Conservation (phyloP, 2,797 vertebrate species). For the Melanotaenia boesemani region DNA sequence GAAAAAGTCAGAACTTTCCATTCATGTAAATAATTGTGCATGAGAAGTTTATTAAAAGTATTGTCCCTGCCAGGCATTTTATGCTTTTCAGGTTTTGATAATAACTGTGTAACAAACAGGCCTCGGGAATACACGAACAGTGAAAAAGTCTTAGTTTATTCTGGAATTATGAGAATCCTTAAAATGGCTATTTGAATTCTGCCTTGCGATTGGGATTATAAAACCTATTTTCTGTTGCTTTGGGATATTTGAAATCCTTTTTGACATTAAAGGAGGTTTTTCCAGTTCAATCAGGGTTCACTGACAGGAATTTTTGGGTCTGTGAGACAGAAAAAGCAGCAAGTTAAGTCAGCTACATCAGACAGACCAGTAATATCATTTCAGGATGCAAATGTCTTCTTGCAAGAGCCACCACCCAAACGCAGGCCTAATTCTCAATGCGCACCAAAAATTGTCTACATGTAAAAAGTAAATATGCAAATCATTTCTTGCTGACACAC, state of each 20-base stretch:
- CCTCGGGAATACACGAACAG: constrained; percentile 31
- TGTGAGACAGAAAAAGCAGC: constrained; percentile 47
- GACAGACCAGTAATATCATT: constrained; percentile 40
- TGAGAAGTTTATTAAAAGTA: constrained; percentile 32
- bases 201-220: constrained; percentile 67
- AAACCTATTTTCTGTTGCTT: constrained; percentile 71
- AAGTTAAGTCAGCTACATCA: constrained; percentile 49
- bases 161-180: constrained; percentile 33
- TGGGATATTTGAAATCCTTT: constrained; percentile 72
- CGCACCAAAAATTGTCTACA: neutral
- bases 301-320: constrained; percentile 49
- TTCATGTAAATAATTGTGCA: constrained; percentile 12
- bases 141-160: constrained; percentile 16
- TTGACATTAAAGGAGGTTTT: constrained; percentile 55
- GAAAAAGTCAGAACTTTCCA: constrained; percentile 20
- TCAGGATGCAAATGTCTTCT: constrained; percentile 60
- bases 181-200: constrained; percentile 60
- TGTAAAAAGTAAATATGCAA: neutral
- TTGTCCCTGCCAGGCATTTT: constrained; percentile 27
- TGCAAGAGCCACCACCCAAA: constrained; percentile 35
- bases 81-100: constrained; percentile 48
- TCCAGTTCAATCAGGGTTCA: constrained; percentile 63
- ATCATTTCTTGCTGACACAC: neutral
- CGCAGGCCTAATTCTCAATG: constrained; percentile 26
- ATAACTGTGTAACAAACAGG: constrained; percentile 32